Evolutionary conservation across 35 echinoderm and acorn worm genomes (phyloP).

Genomic region (Amphiura filiformis): DNA sequence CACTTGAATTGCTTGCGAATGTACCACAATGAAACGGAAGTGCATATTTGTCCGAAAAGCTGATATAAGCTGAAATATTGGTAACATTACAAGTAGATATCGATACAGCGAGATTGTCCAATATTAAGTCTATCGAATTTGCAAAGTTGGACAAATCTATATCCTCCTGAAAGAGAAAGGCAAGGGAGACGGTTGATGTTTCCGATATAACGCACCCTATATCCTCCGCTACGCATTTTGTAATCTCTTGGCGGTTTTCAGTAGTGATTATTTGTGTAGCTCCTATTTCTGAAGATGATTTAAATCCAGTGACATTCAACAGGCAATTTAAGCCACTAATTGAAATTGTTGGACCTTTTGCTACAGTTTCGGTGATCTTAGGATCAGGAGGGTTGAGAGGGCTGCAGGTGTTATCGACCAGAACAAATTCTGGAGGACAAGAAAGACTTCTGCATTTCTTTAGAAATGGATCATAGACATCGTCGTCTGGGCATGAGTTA

Average conservation of each 20-base stretch:
- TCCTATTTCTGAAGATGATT: not conserved
- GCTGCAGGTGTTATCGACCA: not conserved
- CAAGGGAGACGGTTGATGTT: too few relatives aligned
- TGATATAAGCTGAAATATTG: too few relatives aligned
- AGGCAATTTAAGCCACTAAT: not conserved
- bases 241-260: not conserved
- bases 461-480: slow-evolving; percentile 19
- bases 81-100: too few relatives aligned
- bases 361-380: not conserved
- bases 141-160: too few relatives aligned
- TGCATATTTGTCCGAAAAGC: not conserved
- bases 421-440: slow-evolving; percentile 5
- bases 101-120: not conserved
- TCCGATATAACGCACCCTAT: not conserved
- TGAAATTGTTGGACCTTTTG: not conserved
- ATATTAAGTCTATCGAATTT: too few relatives aligned
- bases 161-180: too few relatives aligned
- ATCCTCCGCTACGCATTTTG: not conserved
- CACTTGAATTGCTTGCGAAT: not conserved
- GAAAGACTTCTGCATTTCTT: not conserved
- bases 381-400: not conserved
- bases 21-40: not conserved
- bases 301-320: not conserved
- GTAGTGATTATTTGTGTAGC: not conserved
- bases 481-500: not conserved